Base-by-base conservation (phyloP, 2,113 vertebrate species). In the Dasyprocta punctata region DNA sequence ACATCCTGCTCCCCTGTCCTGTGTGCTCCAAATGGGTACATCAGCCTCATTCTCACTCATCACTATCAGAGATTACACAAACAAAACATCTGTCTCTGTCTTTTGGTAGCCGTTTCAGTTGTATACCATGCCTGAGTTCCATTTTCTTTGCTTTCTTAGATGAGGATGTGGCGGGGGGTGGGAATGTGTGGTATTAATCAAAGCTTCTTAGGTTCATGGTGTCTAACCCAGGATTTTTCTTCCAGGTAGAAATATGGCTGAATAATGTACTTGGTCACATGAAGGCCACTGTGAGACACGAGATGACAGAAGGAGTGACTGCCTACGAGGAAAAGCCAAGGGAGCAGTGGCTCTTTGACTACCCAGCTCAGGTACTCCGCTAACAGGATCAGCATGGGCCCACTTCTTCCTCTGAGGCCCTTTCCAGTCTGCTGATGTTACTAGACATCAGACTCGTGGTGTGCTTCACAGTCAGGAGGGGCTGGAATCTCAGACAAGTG, bases 301-400 rank as follows among this genome's bases (percentile, higher is more conserved):
- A 99, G 98, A 99, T 99, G 99, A 98, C 98, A 0, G 99, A 99
- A 91, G 99, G 99, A 0, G 99, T 99, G 16, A 85, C n/a, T 0
- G 98, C 99, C 1, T 99, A 99, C 0, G 99, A 99, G 94, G 99
- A 99, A 82, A 99, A 99, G 95, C 99, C 99, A 0, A 99, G 99
- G 90, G 99, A 99, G 9, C 99, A 99, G 97, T 99, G 99, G 99
- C 98, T 99, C 58, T 99, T 99, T 78, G 99, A 99, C 96, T 99
- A 99, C 75, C 99, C 99, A 56, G 99, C 99, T 92, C 99, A 99
- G 99, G 99, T 99, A 99, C 41, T 77, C 7, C 17, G 38, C 65
- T 11, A 17, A 4, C 1, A 5, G 28, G 9, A 36, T 19, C 7
- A 38, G 61, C 5, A 1, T 41, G 28, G 33, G 10, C 3, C 44